Evolutionary conservation across 37 sponge, comb jelly and placozoan genomes (phyloP).

Genomic region (Petrosia ficiformis): DNA sequence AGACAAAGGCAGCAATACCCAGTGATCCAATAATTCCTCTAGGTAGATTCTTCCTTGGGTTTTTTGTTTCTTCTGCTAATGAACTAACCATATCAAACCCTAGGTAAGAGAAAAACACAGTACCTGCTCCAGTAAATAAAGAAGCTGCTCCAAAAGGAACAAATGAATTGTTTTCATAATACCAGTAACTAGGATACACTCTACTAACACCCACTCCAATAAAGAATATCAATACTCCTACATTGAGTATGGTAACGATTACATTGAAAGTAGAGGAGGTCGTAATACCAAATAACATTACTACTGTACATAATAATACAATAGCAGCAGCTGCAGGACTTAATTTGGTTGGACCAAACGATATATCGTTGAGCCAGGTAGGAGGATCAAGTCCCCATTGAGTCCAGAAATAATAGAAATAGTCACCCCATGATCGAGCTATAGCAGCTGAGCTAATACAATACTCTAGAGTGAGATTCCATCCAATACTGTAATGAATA

Average conservation of each 20-base stretch:
- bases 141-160: constrained; percentile 22
- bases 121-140: constrained; percentile 21
- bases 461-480: constrained; percentile 13
- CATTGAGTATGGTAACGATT: constrained; percentile 12
- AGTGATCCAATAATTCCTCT: constrained; percentile 20
- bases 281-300: constrained; percentile 14
- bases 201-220: constrained; percentile 3
- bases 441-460: constrained; percentile 9
- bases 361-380: not conserved
- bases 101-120: constrained; percentile 18
- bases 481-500: not conserved
- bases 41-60: constrained; percentile 17
- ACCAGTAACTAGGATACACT: constrained; percentile 10
- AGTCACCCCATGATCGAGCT: constrained; percentile 3
- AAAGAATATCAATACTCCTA: not conserved
- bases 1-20: not conserved
- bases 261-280: constrained; percentile 24
- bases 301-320: not conserved
- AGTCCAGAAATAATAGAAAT: constrained; percentile 3
- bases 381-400: not conserved
- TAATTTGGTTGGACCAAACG: not conserved
- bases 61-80: constrained; percentile 18
- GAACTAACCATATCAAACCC: constrained; percentile 35
- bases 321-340: constrained; percentile 8
- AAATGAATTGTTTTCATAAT: not conserved